Base-by-base conservation (phyloP, 2,113 vertebrate genomes). In the Platichthys flesus region DNA sequence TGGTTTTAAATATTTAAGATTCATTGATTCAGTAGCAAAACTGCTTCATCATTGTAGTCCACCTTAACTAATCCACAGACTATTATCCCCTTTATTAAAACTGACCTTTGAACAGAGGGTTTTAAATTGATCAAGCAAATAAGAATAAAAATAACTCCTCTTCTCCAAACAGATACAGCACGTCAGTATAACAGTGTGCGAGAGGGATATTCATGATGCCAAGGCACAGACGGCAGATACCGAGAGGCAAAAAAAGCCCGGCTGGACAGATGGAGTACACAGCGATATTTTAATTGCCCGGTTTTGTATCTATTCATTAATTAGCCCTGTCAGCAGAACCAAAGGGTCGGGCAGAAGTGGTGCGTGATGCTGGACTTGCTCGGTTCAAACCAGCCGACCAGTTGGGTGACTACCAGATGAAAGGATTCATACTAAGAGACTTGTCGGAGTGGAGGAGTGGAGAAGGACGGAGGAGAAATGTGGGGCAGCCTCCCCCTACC, bases 231-330 rank as follows among this genome's bases (percentile, higher is more conserved):
- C 60, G 55, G 68, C 0, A 21, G 71, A 75, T 71, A 82, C 67
- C 74, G 83, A 83, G 58, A 74, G 73, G 85, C 87, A 84, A 81
- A 84, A 31, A 82, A 74, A 63, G 28, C 7, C 74, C 86, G 79
- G 81, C 77, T 86, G 84, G 85, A 85, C 89, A 91, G 81, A 88
- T 79, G 79, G 83, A 86, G 82, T 77, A 86, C 69, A 71, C 31
- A 63, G 81, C 58, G 3, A 76, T 76, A 71, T 72, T 77, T 85
- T 80, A 76, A 83, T 88, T 79, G 67, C 87, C 84, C 42, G 14
- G 63, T 76, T 84, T 62, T 82, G 59, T 65, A 80, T 84, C 78
- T 81, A 76, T 77, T 82, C 81, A 89, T 87, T 83, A 83, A 90
- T 87, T 84, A 84, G 70, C 69, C 64, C 70, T 72, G 79, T 88